A percentile compares a stretch with the other conserved stretches of the same genome.
phyloP scores from a whole-genome alignment of 2,888 invertebrate species.

The Coleophora deauratella region DNA sequence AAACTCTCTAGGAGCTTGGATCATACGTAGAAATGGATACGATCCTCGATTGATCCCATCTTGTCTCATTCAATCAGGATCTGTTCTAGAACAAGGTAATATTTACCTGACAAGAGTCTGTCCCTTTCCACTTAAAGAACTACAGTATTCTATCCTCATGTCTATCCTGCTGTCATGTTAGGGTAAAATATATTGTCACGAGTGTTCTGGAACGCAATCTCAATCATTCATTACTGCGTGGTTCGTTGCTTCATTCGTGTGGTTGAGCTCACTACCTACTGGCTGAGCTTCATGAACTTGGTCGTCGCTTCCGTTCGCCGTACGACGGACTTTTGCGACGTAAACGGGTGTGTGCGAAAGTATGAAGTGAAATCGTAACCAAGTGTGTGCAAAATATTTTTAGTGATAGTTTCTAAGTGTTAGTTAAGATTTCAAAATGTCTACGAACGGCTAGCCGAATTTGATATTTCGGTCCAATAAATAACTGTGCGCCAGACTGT shows the following conservation, averaged over 20 bases:
- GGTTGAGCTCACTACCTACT: constrained; percentile 29
- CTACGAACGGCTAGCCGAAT: constrained; percentile 63
- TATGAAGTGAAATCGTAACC: constrained; percentile 71
- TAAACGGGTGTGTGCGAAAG: constrained; percentile 71
- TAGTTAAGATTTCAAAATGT: constrained; percentile 61
- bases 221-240: constrained; percentile 25
- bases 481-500: constrained; percentile 42
- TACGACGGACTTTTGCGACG: constrained; percentile 59
- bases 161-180: too few relatives aligned
- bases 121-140: too few relatives aligned
- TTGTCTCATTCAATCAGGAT: too few relatives aligned
- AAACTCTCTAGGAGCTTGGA: too few relatives aligned
- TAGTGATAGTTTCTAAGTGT: constrained; percentile 68
- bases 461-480: constrained; percentile 33
- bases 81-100: constrained; percentile 21
- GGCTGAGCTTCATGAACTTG: constrained; percentile 9
- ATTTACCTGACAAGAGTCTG: too few relatives aligned
- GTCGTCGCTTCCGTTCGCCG: constrained; percentile 45
- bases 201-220: too few relatives aligned
- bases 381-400: constrained; percentile 69
- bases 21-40: too few relatives aligned
- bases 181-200: too few relatives aligned
- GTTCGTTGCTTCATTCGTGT: constrained; percentile 44
- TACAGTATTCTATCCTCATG: too few relatives aligned
- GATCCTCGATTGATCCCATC: too few relatives aligned